phyloP scores from a whole-genome alignment of 2,888 invertebrate species.

The Dicycla oo region DNA sequence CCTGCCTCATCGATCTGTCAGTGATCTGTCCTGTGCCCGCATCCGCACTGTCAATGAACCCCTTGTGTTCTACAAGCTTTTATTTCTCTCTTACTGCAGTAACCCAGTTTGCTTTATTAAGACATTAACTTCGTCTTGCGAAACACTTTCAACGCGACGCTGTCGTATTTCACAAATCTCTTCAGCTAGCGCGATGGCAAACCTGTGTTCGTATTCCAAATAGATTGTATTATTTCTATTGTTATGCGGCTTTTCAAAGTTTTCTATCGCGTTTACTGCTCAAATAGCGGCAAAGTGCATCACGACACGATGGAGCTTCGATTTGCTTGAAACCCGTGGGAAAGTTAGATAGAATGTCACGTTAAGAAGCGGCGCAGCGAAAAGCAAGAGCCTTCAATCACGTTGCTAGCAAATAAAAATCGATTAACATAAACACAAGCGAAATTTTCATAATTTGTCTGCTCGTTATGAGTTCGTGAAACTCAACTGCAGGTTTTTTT shows the following conservation, averaged over 20 bases:
- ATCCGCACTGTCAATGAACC: conserved; percentile 58
- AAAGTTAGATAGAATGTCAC: conserved; percentile 70
- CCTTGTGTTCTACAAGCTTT: conserved; percentile 49
- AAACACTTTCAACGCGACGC: conserved; percentile 35
- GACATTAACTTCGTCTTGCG: conserved; percentile 46
- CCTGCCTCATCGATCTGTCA: conserved; percentile 40
- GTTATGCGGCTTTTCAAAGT: conserved; percentile 36
- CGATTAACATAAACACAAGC: conserved; percentile 61
- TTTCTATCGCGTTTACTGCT: conserved; percentile 44
- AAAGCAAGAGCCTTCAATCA: conserved; percentile 81
- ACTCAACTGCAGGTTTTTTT: conserved; percentile 47
- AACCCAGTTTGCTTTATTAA: conserved; percentile 50
- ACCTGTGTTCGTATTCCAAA: conserved; percentile 39
- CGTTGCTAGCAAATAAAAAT: conserved; percentile 71
- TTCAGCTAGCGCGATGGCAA: conserved; percentile 34
- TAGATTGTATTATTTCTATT: conserved; percentile 35
- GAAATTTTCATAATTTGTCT: conserved; percentile 62
- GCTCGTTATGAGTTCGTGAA: conserved; percentile 50
- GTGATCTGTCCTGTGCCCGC: conserved; percentile 27
- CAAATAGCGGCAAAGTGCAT: conserved; percentile 53
- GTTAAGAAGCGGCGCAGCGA: conserved; percentile 73
- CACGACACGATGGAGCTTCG: conserved; percentile 40
- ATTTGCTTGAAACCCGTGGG: conserved; percentile 67
- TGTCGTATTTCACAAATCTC: conserved; percentile 32
- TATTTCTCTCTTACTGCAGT: conserved; percentile 47